Conservation (phyloP, 2,888 invertebrate species). For the Hydraecia micacea region DNA sequence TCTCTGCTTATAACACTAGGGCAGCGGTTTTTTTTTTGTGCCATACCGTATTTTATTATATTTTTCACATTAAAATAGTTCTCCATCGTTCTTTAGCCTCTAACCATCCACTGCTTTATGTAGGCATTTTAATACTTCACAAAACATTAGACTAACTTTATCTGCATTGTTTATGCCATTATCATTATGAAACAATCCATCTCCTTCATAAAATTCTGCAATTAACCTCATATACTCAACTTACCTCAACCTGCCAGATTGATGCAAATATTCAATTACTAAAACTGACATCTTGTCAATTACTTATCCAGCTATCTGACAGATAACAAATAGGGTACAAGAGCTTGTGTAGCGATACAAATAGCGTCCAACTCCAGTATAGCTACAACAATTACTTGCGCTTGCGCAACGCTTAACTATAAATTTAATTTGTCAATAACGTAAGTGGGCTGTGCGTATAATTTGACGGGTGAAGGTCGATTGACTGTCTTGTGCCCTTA, state of each 20-base stretch:
- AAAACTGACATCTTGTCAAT: constrained; percentile 61
- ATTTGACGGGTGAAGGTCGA: constrained; percentile 72
- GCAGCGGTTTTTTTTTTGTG: too few relatives aligned
- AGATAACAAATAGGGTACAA: constrained; percentile 63
- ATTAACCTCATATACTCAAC: constrained; percentile 45
- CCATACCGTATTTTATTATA: neutral
- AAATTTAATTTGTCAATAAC: constrained; percentile 74
- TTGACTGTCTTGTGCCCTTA: constrained; percentile 60
- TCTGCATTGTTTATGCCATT: neutral
- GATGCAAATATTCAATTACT: constrained; percentile 62
- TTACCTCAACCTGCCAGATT: constrained; percentile 44
- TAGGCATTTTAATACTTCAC: neutral
- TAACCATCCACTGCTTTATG: neutral
- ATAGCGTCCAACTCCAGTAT: constrained; percentile 46
- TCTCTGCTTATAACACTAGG: neutral
- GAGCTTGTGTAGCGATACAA: constrained; percentile 56
- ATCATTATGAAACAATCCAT: constrained; percentile 18
- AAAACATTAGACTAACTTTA: neutral
- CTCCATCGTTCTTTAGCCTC: neutral
- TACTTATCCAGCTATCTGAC: constrained; percentile 60
- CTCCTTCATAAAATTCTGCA: constrained; percentile 27
- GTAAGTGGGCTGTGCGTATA: constrained; percentile 70
- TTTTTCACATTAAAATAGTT: neutral
- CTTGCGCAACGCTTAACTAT: constrained; percentile 60
- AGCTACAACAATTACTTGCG: constrained; percentile 61